Percentiles rank a stretch among this genome's conserved stretches.
Evolutionary conservation across 2,888 invertebrate genomes (phyloP).

Genomic region (Eristalis arbustorum): DNA sequence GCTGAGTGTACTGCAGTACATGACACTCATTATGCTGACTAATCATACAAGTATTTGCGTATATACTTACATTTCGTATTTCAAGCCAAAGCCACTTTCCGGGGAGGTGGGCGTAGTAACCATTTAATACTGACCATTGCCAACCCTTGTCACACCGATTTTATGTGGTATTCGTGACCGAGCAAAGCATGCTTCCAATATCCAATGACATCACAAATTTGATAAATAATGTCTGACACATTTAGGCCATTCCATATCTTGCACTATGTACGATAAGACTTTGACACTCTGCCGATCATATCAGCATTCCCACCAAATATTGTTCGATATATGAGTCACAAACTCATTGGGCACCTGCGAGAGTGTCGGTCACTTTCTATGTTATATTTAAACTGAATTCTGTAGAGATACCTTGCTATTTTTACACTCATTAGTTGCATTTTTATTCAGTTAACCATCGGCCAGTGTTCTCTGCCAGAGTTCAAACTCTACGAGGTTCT

Average conservation of each 20-base stretch:
- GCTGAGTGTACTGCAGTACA: too few species aligned
- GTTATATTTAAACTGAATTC: neutral
- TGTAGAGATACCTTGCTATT: neutral
- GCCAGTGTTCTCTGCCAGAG: neutral
- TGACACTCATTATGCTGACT: too few species aligned
- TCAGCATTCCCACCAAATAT: neutral
- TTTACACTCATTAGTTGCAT: constrained; percentile 2
- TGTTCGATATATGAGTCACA: neutral
- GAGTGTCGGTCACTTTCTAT: neutral
- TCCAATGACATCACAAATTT: neutral
- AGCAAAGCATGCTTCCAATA: neutral
- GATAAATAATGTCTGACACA: neutral
- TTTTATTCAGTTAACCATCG: neutral
- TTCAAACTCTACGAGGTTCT: neutral
- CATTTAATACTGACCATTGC: neutral
- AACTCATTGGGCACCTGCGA: neutral
- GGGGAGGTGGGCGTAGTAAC: too few species aligned
- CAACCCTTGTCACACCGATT: neutral
- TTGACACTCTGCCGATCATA: neutral
- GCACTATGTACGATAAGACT: neutral
- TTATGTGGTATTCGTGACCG: too few species aligned
- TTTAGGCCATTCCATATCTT: neutral
- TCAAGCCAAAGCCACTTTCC: too few species aligned
- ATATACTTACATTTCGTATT: too few species aligned
- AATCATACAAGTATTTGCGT: too few species aligned